Evolutionary conservation across 2,113 vertebrate genomes (phyloP).

Genomic region (Cygnus atratus): DNA sequence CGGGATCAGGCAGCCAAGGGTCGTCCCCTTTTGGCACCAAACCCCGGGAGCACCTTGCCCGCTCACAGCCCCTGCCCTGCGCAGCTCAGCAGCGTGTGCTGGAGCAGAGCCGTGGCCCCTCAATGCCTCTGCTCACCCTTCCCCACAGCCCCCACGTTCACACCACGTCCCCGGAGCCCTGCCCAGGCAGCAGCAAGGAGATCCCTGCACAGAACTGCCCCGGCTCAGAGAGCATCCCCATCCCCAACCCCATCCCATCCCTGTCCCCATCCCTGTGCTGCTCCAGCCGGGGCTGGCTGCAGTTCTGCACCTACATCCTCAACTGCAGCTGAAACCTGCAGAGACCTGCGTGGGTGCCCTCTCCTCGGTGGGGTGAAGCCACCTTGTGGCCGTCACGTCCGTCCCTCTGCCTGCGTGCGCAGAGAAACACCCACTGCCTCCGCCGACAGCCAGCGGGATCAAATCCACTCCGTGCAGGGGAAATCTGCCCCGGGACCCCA

Average conservation of each 20-base stretch:
- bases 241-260: neutral
- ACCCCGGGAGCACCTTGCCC: accelerated
- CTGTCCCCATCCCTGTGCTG: accelerated
- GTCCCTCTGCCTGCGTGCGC: accelerated
- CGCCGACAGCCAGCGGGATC: accelerated
- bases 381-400: accelerated
- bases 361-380: neutral
- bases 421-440: neutral
- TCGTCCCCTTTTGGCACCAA: accelerated
- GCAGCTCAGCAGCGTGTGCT: accelerated
- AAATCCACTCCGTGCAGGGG: neutral
- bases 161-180: neutral
- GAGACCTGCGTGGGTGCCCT: neutral
- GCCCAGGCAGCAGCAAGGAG: accelerated
- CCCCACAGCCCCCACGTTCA: accelerated
- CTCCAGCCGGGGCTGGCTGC: neutral
- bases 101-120: neutral
- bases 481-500: neutral
- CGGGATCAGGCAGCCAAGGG: accelerated
- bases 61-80: accelerated
- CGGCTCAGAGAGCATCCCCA: neutral
- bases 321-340: accelerated
- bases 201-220: no score
- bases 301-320: neutral
- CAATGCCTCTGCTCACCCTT: neutral